phyloP scores from a whole-genome alignment of 2,888 invertebrate genomes.

The Ephialtes manifestator region DNA sequence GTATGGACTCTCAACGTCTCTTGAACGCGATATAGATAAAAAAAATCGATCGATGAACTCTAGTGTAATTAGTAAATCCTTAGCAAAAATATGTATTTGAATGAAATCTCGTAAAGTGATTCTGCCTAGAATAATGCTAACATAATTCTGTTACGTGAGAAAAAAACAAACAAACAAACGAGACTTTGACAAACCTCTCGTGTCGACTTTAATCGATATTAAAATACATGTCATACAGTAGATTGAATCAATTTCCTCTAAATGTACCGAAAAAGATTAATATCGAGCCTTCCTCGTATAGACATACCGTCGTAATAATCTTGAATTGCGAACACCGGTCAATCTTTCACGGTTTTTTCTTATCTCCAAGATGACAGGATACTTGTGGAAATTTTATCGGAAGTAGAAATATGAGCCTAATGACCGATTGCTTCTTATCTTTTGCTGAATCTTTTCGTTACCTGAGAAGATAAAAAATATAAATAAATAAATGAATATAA shows the following conservation, averaged over 20 bases:
- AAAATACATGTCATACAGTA: neutral
- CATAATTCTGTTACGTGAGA: too few species aligned
- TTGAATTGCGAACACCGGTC: neutral
- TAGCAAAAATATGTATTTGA: too few species aligned
- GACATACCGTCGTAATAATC: neutral
- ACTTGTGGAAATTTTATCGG: constrained; percentile 16
- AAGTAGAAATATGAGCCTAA: constrained; percentile 37
- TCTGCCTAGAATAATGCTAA: too few species aligned
- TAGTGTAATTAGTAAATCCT: too few species aligned
- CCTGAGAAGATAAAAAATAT: neutral
- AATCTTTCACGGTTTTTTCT: neutral
- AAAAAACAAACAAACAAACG: too few species aligned
- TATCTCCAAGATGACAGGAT: constrained; percentile 1
- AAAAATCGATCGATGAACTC: too few species aligned
- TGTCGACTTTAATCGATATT: too few species aligned
- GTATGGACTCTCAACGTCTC: neutral
- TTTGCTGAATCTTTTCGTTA: neutral
- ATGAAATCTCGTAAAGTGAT: too few species aligned
- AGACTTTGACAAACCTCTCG: too few species aligned
- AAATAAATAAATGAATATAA: too few species aligned
- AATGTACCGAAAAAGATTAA: constrained; percentile 6
- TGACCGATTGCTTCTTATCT: constrained; percentile 49
- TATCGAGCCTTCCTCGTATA: neutral
- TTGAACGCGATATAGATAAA: too few species aligned
- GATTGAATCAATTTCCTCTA: neutral